Evolutionary conservation across 2,888 invertebrate species (phyloP), one percentile per base, ranked within the genome.

Genomic region (Dynastes maya): DNA sequence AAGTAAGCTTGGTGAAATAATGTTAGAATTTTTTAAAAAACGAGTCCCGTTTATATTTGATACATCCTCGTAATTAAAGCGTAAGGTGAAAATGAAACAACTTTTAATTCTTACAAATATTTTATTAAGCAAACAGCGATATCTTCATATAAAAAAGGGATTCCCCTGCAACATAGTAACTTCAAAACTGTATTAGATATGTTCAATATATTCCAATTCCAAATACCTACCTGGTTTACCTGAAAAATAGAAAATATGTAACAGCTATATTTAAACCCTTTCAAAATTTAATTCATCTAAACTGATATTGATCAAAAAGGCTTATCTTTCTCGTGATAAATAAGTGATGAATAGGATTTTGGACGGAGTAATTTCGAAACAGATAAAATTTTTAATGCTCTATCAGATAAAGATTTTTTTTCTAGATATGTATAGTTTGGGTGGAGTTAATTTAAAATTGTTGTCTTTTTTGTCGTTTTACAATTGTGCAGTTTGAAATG

Each of bases 291-390:
- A 61, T 27, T 27, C 2, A n/a, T 8, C 27, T 6, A 49, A 49
- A 22, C 22, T 16, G 49, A 27, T 6, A 49, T 68, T 27, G 27
- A 37, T 68, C 49, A 51, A 68, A 68, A 68, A 27, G 49, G 11
- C 9, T 45, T 45, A 45, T n/a, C 27, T 22, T 45, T 49, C 22
- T 49, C 9, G 4, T 16, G 8, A 22, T 27, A n/a, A 67, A 67
- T 51, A 67, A 61, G 5, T 68, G 49, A 11, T 49, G 8, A 68
- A 49, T 6, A 6, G 3, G n/a, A 16, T 53, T 49, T 72, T 72
- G 72, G 72, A 61, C 40, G 72, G 72, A 72, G 72, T 61, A 61
- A 72, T 40, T 72, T 72, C 61, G 29, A 61, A 72, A 58, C 49
- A 68, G 13, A 9, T 51, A 4, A 16, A 53, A 51, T 45, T 68